phyloP scores from a whole-genome alignment of 2,113 vertebrate genomes.

The Lagopus muta region DNA sequence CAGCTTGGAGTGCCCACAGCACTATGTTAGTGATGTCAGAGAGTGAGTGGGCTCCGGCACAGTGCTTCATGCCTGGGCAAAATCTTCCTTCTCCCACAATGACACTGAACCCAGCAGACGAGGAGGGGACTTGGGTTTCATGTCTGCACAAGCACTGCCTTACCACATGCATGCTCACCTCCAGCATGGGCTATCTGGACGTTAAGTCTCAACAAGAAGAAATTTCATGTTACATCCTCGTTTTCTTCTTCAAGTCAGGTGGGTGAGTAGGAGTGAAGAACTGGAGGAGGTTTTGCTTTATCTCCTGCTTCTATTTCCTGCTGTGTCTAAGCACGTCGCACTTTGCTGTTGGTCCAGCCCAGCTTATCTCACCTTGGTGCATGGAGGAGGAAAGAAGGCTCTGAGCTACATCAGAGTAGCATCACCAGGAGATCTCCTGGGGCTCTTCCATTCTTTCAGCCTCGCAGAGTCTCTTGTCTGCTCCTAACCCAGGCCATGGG shows the following conservation, averaged over 20 bases:
- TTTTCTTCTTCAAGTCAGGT: not conserved
- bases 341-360: not conserved
- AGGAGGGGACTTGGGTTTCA: not conserved
- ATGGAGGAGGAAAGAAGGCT: not conserved
- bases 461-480: not conserved
- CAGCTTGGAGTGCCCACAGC: not conserved
- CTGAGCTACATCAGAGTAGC: not conserved
- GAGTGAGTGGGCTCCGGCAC: not conserved
- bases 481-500: not conserved
- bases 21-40: not conserved
- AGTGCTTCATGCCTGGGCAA: rapidly evolving
- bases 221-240: not conserved
- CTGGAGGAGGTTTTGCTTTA: not conserved
- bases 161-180: not conserved
- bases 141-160: rapidly evolving
- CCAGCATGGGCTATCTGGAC: rapidly evolving
- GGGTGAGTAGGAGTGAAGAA: not conserved
- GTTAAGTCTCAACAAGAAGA: not conserved
- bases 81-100: not conserved
- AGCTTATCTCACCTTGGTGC: not conserved
- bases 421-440: not conserved
- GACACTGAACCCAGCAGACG: rapidly evolving
- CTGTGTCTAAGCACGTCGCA: not conserved
- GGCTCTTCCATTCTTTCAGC: not conserved
- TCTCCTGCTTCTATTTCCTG: not conserved